Conservation (phyloP, 1,140 invertebrate genomes). For the Atta colombica region DNA sequence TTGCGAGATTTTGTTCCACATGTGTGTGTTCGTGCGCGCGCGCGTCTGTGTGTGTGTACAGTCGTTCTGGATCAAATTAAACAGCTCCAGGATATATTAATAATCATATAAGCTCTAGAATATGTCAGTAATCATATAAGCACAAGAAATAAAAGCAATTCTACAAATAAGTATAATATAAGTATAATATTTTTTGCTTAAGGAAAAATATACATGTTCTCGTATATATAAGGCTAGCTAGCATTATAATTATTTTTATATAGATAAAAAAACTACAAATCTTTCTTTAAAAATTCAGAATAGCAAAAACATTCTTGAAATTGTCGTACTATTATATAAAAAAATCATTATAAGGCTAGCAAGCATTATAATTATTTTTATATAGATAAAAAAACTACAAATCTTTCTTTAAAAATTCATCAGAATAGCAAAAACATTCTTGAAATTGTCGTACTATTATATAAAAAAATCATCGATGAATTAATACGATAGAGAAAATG, state of each 20-base stretch:
- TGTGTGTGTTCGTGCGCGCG: not conserved
- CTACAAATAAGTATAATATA: not conserved
- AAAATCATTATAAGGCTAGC: not conserved
- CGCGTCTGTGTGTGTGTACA: not conserved
- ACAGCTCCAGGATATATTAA: not conserved
- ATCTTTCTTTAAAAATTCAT: not conserved
- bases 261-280: not conserved
- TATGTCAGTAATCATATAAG: not conserved
- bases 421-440: not conserved
- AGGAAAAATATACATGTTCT: not conserved
- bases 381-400: not conserved
- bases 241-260: not conserved
- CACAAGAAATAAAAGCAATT: not conserved
- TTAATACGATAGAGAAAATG: not conserved
- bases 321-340: not conserved
- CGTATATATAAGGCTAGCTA: not conserved
- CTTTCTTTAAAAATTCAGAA: not conserved
- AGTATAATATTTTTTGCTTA: not conserved
- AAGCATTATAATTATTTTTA: not conserved
- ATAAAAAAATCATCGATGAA: not conserved
- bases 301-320: not conserved
- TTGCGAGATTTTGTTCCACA: constrained; percentile 22
- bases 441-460: not conserved
- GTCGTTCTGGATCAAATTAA: constrained; percentile 5
- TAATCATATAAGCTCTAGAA: not conserved